A percentile compares a stretch with the other conserved stretches of the same genome.
These are phyloP conservation scores for Spialia ferax DNA, from an alignment of 2,888 invertebrate species.

Conservation along the genomic window DNA sequence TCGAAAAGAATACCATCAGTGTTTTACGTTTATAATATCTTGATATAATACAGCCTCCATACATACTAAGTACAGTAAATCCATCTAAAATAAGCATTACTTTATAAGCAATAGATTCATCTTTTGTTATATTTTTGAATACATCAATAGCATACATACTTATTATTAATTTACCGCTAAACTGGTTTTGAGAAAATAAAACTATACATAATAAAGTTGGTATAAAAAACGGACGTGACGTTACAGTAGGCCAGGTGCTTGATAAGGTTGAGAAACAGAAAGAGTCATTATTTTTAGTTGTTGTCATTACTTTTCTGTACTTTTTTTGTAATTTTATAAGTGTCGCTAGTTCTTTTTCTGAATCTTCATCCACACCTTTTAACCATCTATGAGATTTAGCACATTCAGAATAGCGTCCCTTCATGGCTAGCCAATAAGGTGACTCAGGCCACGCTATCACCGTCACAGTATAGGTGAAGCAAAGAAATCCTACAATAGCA, in stretches of 20 bases:
- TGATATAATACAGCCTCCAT: not conserved
- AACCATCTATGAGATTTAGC: conserved; percentile 1
- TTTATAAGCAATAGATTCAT: conserved; percentile 1
- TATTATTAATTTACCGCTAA: not conserved
- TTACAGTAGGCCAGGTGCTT: not conserved
- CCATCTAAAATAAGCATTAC: not conserved
- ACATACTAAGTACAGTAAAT: conserved; percentile 2
- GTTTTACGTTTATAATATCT: not conserved
- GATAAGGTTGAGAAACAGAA: not conserved
- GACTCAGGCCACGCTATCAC: not conserved
- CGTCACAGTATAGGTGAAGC: not conserved
- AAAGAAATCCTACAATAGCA: not conserved
- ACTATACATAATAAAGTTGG: not conserved
- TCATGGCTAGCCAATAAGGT: not conserved
- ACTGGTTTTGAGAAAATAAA: not conserved
- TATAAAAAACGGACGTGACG: conserved; percentile 1
- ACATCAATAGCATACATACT: conserved; percentile 7
- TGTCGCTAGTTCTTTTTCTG: not conserved
- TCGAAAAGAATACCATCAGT: not conserved
- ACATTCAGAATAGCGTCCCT: not conserved
- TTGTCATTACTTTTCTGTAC: not conserved
- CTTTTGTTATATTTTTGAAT: not conserved
- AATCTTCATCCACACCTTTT: not conserved
- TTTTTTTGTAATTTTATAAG: conserved; percentile 1
- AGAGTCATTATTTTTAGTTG: not conserved